A percentile compares a stretch with the other conserved stretches of the same genome.
Conservation (phyloP, 2,113 vertebrate genomes). For the Lophius piscatorius region DNA sequence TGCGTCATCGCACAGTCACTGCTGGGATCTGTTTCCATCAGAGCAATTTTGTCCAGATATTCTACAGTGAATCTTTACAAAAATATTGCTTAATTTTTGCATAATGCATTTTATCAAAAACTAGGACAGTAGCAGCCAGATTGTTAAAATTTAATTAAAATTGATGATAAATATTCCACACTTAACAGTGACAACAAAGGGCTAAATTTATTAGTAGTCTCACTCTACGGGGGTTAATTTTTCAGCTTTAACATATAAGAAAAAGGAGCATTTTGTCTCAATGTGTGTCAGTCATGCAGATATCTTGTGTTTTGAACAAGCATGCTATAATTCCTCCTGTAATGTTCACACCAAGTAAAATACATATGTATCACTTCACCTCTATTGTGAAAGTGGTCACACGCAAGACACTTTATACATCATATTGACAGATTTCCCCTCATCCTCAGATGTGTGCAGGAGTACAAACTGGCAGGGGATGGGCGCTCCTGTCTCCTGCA, state of each 20-base stretch:
- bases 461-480: conserved; percentile 92
- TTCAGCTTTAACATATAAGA: too few relatives aligned
- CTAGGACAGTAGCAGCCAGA: not conserved
- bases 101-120: conserved; percentile 3
- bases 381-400: not conserved
- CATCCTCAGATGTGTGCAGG: conserved; percentile 90
- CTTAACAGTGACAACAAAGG: too few relatives aligned
- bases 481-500: conserved; percentile 94
- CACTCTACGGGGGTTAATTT: too few relatives aligned
- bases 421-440: conserved; percentile 29
- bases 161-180: too few relatives aligned
- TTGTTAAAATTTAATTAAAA: too few relatives aligned
- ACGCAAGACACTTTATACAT: not conserved
- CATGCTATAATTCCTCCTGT: not conserved
- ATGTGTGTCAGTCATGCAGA: not conserved
- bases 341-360: not conserved
- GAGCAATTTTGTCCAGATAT: conserved; percentile 15
- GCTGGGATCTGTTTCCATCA: conserved; percentile 29
- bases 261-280: too few relatives aligned
- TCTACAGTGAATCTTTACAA: not conserved
- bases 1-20: conserved; percentile 31
- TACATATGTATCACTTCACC: not conserved
- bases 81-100: not conserved
- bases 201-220: too few relatives aligned
- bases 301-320: not conserved